Percentiles rank a stretch among this genome's conserved stretches.
phyloP scores from a whole-genome alignment of 2,113 vertebrate genomes.

The Monopterus albus region DNA sequence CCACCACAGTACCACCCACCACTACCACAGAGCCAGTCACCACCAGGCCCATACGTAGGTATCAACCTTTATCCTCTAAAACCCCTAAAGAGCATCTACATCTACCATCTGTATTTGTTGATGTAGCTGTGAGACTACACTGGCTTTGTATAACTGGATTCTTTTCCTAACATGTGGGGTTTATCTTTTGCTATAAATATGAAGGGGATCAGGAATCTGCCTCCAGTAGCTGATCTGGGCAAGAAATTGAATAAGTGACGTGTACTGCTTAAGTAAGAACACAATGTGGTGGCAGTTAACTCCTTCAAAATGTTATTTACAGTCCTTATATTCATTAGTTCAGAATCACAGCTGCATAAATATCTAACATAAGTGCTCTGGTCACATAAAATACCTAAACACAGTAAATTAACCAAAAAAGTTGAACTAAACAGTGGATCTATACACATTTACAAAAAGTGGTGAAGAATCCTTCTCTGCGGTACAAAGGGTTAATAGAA shows the following conservation, averaged over 20 bases:
- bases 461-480: not conserved
- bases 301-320: not conserved
- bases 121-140: conserved; percentile 3
- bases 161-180: conserved; percentile 28
- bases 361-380: not conserved
- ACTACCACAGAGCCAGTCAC: conserved; percentile 84
- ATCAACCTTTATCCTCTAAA: conserved; percentile 49
- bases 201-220: conserved; percentile 1
- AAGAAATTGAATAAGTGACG: not conserved
- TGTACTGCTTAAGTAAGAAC: not conserved
- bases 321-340: not conserved
- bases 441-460: not conserved
- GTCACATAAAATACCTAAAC: not conserved
- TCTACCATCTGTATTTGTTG: conserved; percentile 37
- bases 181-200: conserved; percentile 21
- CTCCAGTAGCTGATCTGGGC: conserved; percentile 20
- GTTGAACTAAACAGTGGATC: too few species aligned
- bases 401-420: too few species aligned
- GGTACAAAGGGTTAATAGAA: not conserved
- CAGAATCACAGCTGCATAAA: not conserved
- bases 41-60: conserved; percentile 89
- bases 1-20: conserved; percentile 81
- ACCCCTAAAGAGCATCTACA: not conserved
- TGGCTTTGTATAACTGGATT: conserved; percentile 24
- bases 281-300: not conserved